phyloP scores from a whole-genome alignment of 2,797 vertebrate species.

The Trematomus bernacchii region DNA sequence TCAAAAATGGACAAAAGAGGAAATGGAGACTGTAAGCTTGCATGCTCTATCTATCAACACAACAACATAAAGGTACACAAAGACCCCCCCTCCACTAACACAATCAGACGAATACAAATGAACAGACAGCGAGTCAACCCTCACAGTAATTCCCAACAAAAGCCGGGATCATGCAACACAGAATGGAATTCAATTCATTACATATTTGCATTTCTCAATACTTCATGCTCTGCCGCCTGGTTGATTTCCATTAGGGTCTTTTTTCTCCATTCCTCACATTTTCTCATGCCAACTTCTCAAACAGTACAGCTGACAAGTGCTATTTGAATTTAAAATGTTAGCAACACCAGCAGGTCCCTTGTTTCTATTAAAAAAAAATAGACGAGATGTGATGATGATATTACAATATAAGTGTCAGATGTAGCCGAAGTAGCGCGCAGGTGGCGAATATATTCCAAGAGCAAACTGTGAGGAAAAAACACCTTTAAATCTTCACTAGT shows the following conservation, averaged over 20 bases:
- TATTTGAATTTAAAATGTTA: slow-evolving; percentile 63
- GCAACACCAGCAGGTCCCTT: slow-evolving; percentile 37
- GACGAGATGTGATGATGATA: slow-evolving; percentile 40
- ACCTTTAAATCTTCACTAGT: slow-evolving; percentile 21
- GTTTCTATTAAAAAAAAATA: slow-evolving; percentile 13
- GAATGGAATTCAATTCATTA: slow-evolving; percentile 63
- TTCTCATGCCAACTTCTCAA: slow-evolving; percentile 35
- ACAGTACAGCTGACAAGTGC: slow-evolving; percentile 44
- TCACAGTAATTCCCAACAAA: slow-evolving; percentile 47
- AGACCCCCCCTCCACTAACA: slow-evolving; percentile 6
- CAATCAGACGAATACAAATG: slow-evolving; percentile 29
- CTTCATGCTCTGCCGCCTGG: slow-evolving; percentile 66
- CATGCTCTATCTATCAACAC: background rate
- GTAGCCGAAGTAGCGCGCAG: slow-evolving; percentile 11
- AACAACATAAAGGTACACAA: background rate
- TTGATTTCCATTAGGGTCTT: slow-evolving; percentile 68
- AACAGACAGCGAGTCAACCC: slow-evolving; percentile 36
- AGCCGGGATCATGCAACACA: slow-evolving; percentile 45
- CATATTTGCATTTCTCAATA: slow-evolving; percentile 75
- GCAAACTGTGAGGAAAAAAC: background rate
- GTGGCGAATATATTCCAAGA: slow-evolving; percentile 12
- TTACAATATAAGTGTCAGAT: slow-evolving; percentile 45
- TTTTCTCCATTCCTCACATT: slow-evolving; percentile 24
- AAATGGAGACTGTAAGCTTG: slow-evolving; percentile 4
- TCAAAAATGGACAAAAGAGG: background rate